Evolutionary conservation across 2,888 invertebrate species (phyloP).

Genomic region (Saturnia pavonia): DNA sequence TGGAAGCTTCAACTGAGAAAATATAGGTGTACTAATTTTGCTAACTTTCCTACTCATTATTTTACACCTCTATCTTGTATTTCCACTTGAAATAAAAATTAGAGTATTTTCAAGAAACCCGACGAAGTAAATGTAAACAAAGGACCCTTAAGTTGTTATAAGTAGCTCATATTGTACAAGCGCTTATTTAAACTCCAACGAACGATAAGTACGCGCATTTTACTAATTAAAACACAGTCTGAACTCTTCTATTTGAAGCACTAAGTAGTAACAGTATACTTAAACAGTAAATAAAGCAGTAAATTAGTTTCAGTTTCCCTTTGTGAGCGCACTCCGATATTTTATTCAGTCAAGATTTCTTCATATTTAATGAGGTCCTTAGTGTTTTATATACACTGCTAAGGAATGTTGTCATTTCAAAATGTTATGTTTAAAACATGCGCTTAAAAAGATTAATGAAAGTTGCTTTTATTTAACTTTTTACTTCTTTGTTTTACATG

Average conservation of each 20-base stretch:
- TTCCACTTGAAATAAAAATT: not conserved
- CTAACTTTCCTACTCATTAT: not conserved
- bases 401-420: conserved; percentile 25
- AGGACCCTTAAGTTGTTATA: conserved; percentile 27
- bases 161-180: conserved; percentile 45
- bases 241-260: conserved; percentile 22
- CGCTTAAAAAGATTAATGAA: not conserved
- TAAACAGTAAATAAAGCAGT: conserved; percentile 60
- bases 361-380: conserved; percentile 52
- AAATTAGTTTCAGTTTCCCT: conserved; percentile 59
- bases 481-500: not conserved
- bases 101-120: conserved; percentile 12
- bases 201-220: conserved; percentile 67
- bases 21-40: not conserved
- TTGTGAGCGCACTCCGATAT: conserved; percentile 45
- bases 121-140: conserved; percentile 25
- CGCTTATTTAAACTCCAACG: conserved; percentile 53
- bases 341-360: conserved; percentile 44
- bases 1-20: not conserved
- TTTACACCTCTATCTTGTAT: not conserved
- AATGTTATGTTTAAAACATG: conserved; percentile 3
- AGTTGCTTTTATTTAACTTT: not conserved
- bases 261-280: conserved; percentile 41
- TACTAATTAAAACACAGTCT: conserved; percentile 69
- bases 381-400: conserved; percentile 31